Evolutionary conservation across 2,888 invertebrate genomes (phyloP), one percentile per base, ranked within the genome.

Genomic region (Agrochola circellaris): DNA sequence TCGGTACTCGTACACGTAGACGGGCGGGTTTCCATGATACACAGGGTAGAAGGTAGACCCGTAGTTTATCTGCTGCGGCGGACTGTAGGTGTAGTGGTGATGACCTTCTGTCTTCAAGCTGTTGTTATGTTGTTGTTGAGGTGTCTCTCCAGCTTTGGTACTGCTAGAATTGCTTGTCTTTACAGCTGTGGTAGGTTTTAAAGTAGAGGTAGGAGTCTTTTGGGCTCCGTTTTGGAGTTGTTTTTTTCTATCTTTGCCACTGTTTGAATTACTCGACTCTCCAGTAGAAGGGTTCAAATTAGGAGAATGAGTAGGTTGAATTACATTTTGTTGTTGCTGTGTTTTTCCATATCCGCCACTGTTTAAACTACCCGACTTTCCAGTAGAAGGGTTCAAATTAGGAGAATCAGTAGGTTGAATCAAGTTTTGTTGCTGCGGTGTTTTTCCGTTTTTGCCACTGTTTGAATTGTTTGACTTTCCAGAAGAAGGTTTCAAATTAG

Each of bases 1-100:
- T 75, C 93, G 90, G 82, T 95, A 95, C 76, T 92, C 82, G 82
- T 94, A 93, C 0, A 95, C 91, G 74, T 95, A 95, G 1, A 90
- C 85, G 0, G 95, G 94, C 5, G 93, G 94, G 0, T 83, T 72
- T 1, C 90, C 90, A 34, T 91, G 92, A 73, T 92, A 95, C 42
- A 94, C 94, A 6, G 95, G 94, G 56, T 93, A 91, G 64, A 83
- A 88, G 1, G 77, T 77, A 4, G 92, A 88, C 0, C 94, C 92
- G 78, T 94, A 94, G 64, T 69, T 91, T 54, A 94, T 91, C 6
- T 92, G 92, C 67, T 89, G 91, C 0, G 94, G 94, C 7, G 94
- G 93, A 30, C 71, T 91, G 82, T 94, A 94, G 79, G 93, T 90
- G 79, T 93, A 93, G 81, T 94, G 93, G 73, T 94, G 87, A 77